Conservation (phyloP, 2,113 vertebrate species). For the Sorex araneus region DNA sequence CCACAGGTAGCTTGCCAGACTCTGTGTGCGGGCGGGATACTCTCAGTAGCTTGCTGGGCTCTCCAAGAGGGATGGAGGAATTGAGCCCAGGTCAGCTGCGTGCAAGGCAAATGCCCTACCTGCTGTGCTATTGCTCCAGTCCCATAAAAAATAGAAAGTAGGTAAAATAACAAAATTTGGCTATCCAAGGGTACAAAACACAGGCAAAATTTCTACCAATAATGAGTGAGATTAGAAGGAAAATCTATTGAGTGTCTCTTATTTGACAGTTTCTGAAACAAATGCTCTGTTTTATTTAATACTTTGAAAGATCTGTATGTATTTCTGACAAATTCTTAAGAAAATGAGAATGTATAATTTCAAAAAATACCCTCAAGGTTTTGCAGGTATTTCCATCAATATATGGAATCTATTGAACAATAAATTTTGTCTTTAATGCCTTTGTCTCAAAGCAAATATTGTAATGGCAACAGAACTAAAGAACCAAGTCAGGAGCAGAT, state of each 20-base stretch:
- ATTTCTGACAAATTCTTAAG: neutral
- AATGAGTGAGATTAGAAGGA: neutral
- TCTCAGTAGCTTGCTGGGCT: too few species aligned
- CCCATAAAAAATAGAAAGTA: neutral
- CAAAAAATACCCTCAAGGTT: neutral
- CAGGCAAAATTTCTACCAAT: neutral
- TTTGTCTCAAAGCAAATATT: neutral
- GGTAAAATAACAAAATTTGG: neutral
- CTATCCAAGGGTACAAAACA: neutral
- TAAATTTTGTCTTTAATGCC: neutral
- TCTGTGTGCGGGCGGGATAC: too few species aligned
- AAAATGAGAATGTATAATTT: neutral
- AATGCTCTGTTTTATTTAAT: conserved; percentile 16
- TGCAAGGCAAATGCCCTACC: too few species aligned
- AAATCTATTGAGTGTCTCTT: neutral
- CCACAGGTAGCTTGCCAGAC: too few species aligned
- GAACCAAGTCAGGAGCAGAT: neutral
- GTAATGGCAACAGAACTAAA: neutral
- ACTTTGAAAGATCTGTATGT: neutral
- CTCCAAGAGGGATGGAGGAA: too few species aligned
- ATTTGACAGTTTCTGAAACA: neutral
- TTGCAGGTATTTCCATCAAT: neutral
- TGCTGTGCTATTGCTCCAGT: too few species aligned
- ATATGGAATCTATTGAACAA: neutral
- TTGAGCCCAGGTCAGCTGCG: too few species aligned